These are phyloP conservation scores for Diacarnus erythraeanus DNA, from an alignment of 37 sponge, comb jelly and placozoan species.

Conservation along the genomic window DNA sequence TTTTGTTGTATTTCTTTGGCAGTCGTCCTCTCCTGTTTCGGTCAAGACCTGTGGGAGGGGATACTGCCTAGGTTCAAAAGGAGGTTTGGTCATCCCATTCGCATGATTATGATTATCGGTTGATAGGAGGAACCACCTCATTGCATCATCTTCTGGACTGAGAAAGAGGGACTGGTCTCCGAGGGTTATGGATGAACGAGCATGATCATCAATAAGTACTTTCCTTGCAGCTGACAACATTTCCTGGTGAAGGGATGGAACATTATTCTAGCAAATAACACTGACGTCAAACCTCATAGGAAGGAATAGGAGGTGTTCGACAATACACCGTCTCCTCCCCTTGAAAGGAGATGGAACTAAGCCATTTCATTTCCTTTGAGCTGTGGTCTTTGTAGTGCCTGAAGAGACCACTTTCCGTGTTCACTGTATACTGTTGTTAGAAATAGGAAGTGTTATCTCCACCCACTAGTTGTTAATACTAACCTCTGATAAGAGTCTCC, in stretches of 20 bases:
- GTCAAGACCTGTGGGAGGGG: not conserved
- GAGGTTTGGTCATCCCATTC: conserved; percentile 37
- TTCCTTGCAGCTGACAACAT: conserved; percentile 39
- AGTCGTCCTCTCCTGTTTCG: no score
- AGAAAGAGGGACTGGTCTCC: conserved; percentile 34
- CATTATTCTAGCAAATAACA: not conserved
- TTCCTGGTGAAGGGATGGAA: conserved; percentile 17
- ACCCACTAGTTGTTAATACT: not conserved
- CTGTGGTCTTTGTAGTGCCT: conserved; percentile 45
- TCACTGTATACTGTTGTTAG: conserved; percentile 38
- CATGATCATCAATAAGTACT: conserved; percentile 23
- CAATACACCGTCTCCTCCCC: conserved; percentile 38
- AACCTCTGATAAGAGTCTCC: conserved; percentile 88
- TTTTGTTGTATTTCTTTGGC: no score
- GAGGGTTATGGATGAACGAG: not conserved
- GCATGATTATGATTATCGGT: conserved; percentile 37
- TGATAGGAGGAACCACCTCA: conserved; percentile 89
- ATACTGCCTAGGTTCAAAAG: conserved; percentile 57
- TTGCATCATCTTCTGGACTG: conserved; percentile 41
- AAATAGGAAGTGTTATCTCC: not conserved
- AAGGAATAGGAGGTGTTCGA: not conserved
- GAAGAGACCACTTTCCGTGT: conserved; percentile 79
- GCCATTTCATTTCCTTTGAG: conserved; percentile 65
- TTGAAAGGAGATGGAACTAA: conserved; percentile 59
- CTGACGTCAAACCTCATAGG: not conserved